Conservation (phyloP, 2,888 invertebrate species). For the Drosophila algonquin region DNA sequence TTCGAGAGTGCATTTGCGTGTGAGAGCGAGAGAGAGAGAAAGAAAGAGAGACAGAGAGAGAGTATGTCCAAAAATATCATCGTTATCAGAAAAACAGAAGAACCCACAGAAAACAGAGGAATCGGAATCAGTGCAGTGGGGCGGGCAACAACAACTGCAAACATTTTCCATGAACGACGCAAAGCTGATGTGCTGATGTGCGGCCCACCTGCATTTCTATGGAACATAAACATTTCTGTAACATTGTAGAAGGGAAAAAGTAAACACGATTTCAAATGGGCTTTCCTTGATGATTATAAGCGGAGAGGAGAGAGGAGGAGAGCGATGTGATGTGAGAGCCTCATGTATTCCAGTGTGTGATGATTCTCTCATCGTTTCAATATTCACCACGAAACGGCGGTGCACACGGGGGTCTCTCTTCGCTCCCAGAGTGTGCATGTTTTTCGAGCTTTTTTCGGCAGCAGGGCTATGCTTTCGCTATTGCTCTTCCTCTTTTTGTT, state of each 20-base stretch:
- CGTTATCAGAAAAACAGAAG: background rate
- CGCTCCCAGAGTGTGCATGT: conserved; percentile 4
- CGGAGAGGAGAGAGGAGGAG: background rate
- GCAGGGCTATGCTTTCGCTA: conserved; percentile 7
- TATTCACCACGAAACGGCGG: conserved; percentile 52
- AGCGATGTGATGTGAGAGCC: background rate
- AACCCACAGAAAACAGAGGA: background rate
- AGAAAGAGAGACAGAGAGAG: conserved; percentile 4
- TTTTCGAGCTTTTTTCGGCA: conserved; percentile 51
- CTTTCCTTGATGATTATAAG: background rate
- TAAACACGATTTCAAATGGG: conserved; percentile 38
- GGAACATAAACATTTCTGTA: background rate
- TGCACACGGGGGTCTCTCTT: background rate
- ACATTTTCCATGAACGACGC: background rate
- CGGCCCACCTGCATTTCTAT: background rate
- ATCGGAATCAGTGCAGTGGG: background rate
- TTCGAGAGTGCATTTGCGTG: conserved; percentile 4
- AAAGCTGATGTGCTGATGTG: no score
- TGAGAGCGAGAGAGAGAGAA: background rate
- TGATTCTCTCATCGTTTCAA: conserved; percentile 46
- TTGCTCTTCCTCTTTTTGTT: conserved; percentile 1
- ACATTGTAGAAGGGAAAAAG: conserved; percentile 14
- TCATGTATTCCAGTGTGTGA: conserved; percentile 50
- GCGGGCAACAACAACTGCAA: background rate
- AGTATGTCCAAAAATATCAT: conserved; percentile 9